Evolutionary conservation across 2,797 vertebrate species (phyloP).

Genomic region (Sylvia borin): DNA sequence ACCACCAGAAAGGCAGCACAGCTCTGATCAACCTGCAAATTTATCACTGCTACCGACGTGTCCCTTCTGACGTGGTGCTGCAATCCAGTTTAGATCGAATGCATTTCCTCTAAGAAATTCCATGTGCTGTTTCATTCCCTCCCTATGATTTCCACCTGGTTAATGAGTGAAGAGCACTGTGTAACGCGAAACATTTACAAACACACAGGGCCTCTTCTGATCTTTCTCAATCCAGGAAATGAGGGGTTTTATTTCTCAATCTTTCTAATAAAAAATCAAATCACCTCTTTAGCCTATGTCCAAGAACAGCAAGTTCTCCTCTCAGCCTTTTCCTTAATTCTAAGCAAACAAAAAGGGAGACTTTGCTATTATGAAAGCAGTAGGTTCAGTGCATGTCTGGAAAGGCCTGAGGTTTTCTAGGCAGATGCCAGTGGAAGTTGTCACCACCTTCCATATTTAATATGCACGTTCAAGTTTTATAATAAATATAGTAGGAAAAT

Average conservation of each 20-base stretch:
- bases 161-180: neutral
- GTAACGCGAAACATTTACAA: neutral
- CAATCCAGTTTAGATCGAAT: neutral
- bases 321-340: neutral
- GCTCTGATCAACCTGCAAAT: neutral
- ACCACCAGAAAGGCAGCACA: neutral
- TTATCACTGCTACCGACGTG: fast-evolving
- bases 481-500: neutral
- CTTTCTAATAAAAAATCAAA: neutral
- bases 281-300: neutral
- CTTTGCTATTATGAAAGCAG: neutral
- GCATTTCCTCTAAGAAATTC: neutral
- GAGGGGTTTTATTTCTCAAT: neutral
- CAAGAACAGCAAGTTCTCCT: neutral
- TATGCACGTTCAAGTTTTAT: neutral
- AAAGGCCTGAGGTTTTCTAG: neutral
- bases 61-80: neutral
- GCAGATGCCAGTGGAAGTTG: neutral
- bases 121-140: neutral
- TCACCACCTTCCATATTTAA: neutral
- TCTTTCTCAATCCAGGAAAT: slow-evolving; percentile 4
- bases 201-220: neutral
- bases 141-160: neutral
- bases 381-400: neutral
- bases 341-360: neutral